A percentile compares a stretch with the other conserved stretches of the same genome.
phyloP scores from a whole-genome alignment of 1,140 invertebrate genomes.

The Trachelipus rathkii region DNA sequence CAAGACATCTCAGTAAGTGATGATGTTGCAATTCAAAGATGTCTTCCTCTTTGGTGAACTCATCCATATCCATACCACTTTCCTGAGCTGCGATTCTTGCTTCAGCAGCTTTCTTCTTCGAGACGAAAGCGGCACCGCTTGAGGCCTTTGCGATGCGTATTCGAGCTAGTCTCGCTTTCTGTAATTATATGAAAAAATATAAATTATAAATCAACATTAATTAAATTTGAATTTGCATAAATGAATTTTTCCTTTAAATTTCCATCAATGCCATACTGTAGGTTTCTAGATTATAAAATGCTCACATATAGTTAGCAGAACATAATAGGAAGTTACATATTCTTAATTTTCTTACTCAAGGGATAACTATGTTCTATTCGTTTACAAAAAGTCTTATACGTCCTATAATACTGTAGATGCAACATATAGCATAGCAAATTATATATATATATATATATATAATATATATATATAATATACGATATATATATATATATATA shows the following conservation, averaged over 20 bases:
- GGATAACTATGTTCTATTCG: too few relatives aligned
- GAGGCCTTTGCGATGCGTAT: constrained; percentile 98
- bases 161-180: constrained; percentile 97
- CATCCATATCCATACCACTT: constrained; percentile 81
- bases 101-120: constrained; percentile 98
- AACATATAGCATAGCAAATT: too few relatives aligned
- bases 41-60: constrained; percentile 85
- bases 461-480: neutral
- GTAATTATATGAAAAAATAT: constrained; percentile 49
- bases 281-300: neutral
- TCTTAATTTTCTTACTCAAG: too few relatives aligned
- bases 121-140: constrained; percentile 96
- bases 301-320: neutral
- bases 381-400: too few relatives aligned
- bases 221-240: neutral
- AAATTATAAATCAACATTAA: neutral
- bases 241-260: neutral
- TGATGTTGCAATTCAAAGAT: constrained; percentile 99
- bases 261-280: neutral
- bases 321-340: too few relatives aligned
- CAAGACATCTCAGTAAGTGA: constrained; percentile 92
- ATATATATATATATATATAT: neutral
- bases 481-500: constrained; percentile 12
- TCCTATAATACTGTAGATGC: too few relatives aligned
- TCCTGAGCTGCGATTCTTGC: constrained; percentile 85